Percentiles rank a stretch among this genome's conserved stretches.
phyloP scores from a whole-genome alignment of 2,888 invertebrate species.

The Leptopilina syphax region DNA sequence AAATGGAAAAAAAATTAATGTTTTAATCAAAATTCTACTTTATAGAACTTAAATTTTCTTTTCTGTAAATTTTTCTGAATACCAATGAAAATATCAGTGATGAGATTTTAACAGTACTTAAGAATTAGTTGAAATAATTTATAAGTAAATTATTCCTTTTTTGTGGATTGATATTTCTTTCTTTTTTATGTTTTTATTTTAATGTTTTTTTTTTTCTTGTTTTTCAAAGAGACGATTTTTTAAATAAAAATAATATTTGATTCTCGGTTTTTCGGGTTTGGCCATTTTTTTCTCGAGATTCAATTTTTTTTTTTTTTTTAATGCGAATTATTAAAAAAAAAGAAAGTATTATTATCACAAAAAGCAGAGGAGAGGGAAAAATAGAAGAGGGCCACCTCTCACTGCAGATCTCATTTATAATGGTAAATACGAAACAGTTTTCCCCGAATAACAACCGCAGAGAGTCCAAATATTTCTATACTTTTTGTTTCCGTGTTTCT shows the following conservation, averaged over 20 bases:
- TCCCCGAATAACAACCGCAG: background rate
- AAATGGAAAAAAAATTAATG: too few relatives aligned
- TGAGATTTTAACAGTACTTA: background rate
- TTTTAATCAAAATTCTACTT: too few relatives aligned
- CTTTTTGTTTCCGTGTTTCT: background rate
- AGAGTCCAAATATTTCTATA: conserved; percentile 3
- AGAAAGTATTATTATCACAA: background rate
- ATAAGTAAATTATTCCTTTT: background rate
- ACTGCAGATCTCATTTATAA: conserved; percentile 24
- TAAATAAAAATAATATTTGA: background rate
- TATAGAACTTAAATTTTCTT: too few relatives aligned
- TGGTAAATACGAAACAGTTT: conserved; percentile 21
- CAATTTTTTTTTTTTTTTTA: background rate
- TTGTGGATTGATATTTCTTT: too few relatives aligned
- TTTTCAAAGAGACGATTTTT: conserved; percentile 7
- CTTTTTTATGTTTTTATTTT: too few relatives aligned
- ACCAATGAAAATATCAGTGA: too few relatives aligned
- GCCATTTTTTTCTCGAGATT: conserved; percentile 9
- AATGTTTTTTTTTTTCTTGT: too few relatives aligned
- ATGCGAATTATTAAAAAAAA: background rate
- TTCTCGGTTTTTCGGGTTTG: conserved; percentile 13
- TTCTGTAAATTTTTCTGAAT: too few relatives aligned
- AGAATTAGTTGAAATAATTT: background rate
- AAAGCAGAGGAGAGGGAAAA: too few relatives aligned
- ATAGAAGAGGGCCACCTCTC: background rate